These are phyloP conservation scores for Ennomos quercinarius DNA, from an alignment of 2,888 invertebrate species.

Conservation along the genomic window DNA sequence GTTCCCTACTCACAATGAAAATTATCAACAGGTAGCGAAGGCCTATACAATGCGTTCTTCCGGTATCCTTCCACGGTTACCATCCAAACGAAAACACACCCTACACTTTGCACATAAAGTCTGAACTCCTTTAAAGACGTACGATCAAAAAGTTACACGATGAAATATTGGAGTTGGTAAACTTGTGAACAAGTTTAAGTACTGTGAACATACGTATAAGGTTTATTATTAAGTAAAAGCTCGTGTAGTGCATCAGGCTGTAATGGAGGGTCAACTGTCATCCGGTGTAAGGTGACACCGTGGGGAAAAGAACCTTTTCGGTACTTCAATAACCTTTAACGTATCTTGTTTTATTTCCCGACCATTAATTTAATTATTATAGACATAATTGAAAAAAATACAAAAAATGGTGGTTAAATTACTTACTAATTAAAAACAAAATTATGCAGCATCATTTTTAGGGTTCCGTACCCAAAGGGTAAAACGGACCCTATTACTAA, in stretches of 20 bases:
- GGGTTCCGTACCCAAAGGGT: too few species aligned
- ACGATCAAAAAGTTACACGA: constrained; percentile 42
- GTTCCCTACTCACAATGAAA: constrained; percentile 69
- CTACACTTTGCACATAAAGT: constrained; percentile 42
- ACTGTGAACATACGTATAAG: constrained; percentile 36
- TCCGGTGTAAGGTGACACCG: constrained; percentile 81
- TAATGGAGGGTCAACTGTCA: constrained; percentile 70
- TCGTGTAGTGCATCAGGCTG: constrained; percentile 49
- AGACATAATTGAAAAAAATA: too few species aligned
- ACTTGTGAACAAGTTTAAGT: constrained; percentile 42
- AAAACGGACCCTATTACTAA: too few species aligned
- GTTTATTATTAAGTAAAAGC: constrained; percentile 39
- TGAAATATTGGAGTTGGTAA: constrained; percentile 25
- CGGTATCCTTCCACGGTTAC: constrained; percentile 63
- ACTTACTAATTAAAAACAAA: too few species aligned
- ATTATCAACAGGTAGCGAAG: constrained; percentile 83
- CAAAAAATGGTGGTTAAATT: too few species aligned
- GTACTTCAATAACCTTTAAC: constrained; percentile 40
- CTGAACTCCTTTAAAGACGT: constrained; percentile 29
- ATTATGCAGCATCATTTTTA: too few species aligned
- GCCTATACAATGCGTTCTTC: constrained; percentile 77
- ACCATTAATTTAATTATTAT: too few species aligned
- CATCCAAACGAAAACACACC: constrained; percentile 41
- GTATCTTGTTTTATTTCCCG: constrained; percentile 7
- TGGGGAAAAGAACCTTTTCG: constrained; percentile 73